These are phyloP conservation scores for Acyrthosiphon pisum DNA, from an alignment of 1,140 invertebrate genomes.

Conservation along the genomic window DNA sequence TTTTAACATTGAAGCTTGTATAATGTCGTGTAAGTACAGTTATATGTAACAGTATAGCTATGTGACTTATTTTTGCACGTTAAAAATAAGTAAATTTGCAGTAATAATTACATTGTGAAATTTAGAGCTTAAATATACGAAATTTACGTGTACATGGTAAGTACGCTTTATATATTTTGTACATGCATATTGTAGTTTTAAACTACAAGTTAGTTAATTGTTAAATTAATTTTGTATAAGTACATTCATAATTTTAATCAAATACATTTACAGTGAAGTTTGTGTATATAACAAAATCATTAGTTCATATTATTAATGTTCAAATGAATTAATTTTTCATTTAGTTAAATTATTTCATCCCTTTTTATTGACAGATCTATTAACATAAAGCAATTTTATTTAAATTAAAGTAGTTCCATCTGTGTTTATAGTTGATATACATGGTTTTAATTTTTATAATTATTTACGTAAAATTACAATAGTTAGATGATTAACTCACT, in stretches of 20 bases:
- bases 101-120: background rate
- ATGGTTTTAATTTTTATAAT: conserved; percentile 1
- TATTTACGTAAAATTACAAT: background rate
- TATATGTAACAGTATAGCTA: background rate
- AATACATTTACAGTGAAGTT: background rate
- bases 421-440: background rate
- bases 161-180: background rate
- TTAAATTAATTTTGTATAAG: background rate
- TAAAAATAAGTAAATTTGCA: background rate
- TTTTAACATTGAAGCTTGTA: background rate
- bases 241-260: background rate
- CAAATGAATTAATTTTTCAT: background rate
- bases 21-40: background rate
- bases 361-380: background rate
- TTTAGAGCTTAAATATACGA: background rate
- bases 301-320: background rate
- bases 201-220: background rate
- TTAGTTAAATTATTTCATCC: background rate
- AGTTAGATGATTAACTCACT: background rate
- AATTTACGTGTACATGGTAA: no score
- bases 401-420: background rate
- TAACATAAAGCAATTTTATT: background rate
- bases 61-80: background rate
- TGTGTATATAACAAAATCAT: background rate
- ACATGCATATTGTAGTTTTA: background rate